Percentiles rank a stretch among this genome's conserved stretches.
phyloP scores from a whole-genome alignment of 2,797 vertebrate genomes.

The Cuculus canorus region DNA sequence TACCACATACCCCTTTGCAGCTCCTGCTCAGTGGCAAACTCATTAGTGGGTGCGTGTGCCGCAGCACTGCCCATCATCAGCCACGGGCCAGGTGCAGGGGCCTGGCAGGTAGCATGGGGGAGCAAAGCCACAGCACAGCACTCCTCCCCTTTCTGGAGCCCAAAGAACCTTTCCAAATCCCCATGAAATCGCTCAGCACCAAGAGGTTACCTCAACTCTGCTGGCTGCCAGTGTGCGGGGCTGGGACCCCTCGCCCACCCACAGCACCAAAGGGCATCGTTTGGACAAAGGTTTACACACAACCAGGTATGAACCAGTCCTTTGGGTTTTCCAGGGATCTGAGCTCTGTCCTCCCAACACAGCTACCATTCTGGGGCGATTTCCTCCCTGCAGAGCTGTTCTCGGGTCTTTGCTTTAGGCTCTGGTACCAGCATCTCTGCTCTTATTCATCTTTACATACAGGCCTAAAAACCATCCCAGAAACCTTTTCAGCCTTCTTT shows the following conservation, averaged over 20 bases:
- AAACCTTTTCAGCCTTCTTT: not conserved
- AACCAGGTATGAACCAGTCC: accelerated
- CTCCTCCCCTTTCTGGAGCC: accelerated
- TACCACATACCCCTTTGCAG: not conserved
- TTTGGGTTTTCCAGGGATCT: accelerated
- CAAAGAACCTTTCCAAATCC: not conserved
- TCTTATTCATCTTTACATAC: not conserved
- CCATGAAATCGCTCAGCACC: not conserved
- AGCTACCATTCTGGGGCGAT: not conserved
- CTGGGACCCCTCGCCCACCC: not conserved
- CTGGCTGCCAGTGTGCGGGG: accelerated
- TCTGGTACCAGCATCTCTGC: not conserved
- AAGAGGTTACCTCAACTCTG: accelerated
- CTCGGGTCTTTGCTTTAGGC: not conserved
- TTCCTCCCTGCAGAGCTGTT: not conserved
- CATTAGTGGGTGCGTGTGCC: not conserved
- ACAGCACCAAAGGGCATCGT: accelerated
- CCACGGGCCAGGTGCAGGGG: not conserved
- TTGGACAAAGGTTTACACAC: not conserved
- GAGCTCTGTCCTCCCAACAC: not conserved
- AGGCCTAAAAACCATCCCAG: not conserved
- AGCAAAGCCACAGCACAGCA: accelerated
- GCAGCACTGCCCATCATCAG: not conserved
- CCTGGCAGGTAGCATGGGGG: accelerated
- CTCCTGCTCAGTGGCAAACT: not conserved